Base-by-base conservation (phyloP, 2,113 vertebrate species). In the Leucoraja erinaceus region DNA sequence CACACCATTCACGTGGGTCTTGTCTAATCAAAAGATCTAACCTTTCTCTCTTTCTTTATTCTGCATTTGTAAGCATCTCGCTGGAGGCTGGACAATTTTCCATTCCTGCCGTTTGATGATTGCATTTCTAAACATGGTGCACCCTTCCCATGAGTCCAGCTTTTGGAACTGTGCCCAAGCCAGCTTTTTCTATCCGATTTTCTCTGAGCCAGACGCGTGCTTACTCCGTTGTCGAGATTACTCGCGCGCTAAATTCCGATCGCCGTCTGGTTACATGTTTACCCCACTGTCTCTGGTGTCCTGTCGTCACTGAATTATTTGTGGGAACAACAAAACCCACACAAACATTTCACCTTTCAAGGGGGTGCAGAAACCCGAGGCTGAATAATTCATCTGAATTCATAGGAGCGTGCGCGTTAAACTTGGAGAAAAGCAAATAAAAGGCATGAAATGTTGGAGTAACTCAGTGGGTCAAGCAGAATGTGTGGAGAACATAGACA, bases 21-120 rank as follows among this genome's bases (percentile, higher is more conserved):
- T 91, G 63, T 72, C 68, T 91, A 91, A 91, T 74, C 38, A 74
- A 91, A 91, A 25, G 68, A 91, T 72, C 63, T 91, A 91, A 91
- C 59, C 90, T 91, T 91, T 54, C n/a, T 91, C 16, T 7, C 18
- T 68, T 47, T 68, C 86, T 38, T 90, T 33, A 68, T 12, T 70
- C 31, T 72, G 72, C 90, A 70, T 25, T 5, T 70, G 68, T 72
- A 54, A 11, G 90, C 90, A 91, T 91, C 90, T 74, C 22, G 68
- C 90, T 72, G 66, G 90, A 91, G 25, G 90, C 66, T 47, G 33
- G 90, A 47, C 33, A 91, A 91, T 91, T 91, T 72, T 72, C 33
- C 54, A 74, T 72, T 91, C 68, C 63, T 70, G 81, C 88, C 33
- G 12, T 91, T 72, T 72, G 90, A 72, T 91, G 47, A 91, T 91